These are phyloP conservation scores for Nannoperca obscura DNA, from an alignment of 2,797 vertebrate species.

Conservation along the genomic window DNA sequence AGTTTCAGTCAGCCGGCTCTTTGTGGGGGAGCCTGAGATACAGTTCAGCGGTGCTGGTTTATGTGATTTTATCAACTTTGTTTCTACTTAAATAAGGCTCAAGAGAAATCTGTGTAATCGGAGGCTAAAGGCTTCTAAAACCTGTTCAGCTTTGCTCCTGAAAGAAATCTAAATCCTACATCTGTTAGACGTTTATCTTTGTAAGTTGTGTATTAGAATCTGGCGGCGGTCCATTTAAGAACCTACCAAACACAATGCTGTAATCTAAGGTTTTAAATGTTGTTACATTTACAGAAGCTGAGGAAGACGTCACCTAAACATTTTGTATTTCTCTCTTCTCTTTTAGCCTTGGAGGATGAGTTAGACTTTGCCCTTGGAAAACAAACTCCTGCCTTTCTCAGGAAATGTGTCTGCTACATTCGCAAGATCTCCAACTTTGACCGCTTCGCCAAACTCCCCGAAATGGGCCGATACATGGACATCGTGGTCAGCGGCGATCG, in stretches of 20 bases:
- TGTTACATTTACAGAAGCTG: background rate
- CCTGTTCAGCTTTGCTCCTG: conserved; percentile 29
- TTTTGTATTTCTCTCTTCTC: conserved; percentile 38
- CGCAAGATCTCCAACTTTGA: conserved; percentile 99
- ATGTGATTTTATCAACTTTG: conserved; percentile 77
- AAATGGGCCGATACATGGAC: conserved; percentile 97
- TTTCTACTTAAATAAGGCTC: conserved; percentile 71
- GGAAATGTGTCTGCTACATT: conserved; percentile 99
- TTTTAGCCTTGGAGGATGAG: conserved; percentile 96
- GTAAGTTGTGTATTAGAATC: conserved; percentile 12
- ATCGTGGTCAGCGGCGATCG: conserved; percentile 89
- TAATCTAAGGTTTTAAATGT: background rate
- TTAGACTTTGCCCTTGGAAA: conserved; percentile 98
- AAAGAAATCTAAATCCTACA: conserved; percentile 50
- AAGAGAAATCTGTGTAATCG: conserved; percentile 65
- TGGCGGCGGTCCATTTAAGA: conserved; percentile 3
- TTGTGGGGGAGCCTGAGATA: conserved; percentile 67
- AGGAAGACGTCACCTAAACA: background rate
- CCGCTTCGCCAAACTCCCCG: conserved; percentile 94
- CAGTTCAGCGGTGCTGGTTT: conserved; percentile 68
- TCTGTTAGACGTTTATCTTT: conserved; percentile 41
- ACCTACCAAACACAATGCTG: background rate
- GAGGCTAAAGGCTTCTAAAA: conserved; percentile 63
- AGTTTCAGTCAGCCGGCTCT: conserved; percentile 63
- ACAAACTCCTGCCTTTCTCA: conserved; percentile 97